Conservation (phyloP, 2,888 invertebrate species). For the Pristionchus arcanus region DNA sequence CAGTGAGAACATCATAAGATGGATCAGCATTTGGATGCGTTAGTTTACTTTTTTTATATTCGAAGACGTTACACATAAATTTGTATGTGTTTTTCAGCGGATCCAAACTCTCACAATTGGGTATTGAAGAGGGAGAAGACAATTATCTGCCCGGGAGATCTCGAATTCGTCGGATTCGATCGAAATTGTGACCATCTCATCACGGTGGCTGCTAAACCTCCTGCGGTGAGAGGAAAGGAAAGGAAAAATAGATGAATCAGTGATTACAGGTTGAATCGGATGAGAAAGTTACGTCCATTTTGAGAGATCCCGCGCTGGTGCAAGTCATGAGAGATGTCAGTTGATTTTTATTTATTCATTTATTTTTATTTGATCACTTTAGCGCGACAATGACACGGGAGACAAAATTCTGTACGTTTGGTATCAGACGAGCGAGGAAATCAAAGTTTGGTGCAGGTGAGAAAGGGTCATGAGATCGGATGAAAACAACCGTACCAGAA, state of each 20-base stretch:
- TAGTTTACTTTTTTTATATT: neutral
- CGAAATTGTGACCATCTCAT: conserved; percentile 31
- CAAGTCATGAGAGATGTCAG: neutral
- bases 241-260: neutral
- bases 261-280: conserved; percentile 2
- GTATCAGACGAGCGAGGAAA: neutral
- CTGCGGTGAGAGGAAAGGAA: neutral
- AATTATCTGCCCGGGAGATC: conserved; percentile 9
- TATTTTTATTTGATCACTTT: neutral
- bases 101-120: conserved; percentile 31
- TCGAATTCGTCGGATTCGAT: conserved; percentile 54
- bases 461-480: neutral
- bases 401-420: conserved; percentile 35
- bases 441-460: conserved; percentile 25
- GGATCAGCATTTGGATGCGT: conserved; percentile 51
- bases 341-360: neutral
- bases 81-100: neutral
- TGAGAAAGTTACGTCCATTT: neutral
- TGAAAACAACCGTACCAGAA: too few species aligned
- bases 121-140: neutral
- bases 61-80: neutral
- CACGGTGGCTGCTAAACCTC: neutral
- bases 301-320: neutral
- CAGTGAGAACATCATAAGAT: conserved; percentile 44
- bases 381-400: neutral